These are phyloP conservation scores for Drosophila pandora DNA, from an alignment of 1,140 invertebrate species.

Conservation along the genomic window DNA sequence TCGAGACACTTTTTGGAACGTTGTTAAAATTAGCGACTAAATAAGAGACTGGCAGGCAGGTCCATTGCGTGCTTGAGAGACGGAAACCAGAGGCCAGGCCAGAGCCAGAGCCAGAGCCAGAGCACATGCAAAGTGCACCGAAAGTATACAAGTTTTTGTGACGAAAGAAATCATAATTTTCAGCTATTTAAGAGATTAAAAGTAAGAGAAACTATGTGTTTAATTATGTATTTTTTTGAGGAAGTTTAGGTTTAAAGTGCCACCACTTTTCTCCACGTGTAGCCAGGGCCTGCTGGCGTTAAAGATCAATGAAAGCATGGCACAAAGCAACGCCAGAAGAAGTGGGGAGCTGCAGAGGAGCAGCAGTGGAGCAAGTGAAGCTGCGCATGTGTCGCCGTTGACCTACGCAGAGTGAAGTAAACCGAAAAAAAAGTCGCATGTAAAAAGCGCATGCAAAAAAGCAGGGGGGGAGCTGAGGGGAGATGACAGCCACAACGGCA, in stretches of 20 bases:
- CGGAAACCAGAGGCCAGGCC: background rate
- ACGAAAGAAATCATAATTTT: background rate
- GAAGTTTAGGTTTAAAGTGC: background rate
- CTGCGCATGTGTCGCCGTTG: slow-evolving; percentile 75
- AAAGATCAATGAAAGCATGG: slow-evolving; percentile 75
- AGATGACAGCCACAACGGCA: slow-evolving; percentile 59
- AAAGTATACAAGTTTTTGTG: background rate
- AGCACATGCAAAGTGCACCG: slow-evolving; percentile 59
- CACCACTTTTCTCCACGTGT: slow-evolving; percentile 9
- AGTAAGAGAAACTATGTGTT: background rate
- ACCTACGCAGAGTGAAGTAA: slow-evolving; percentile 77
- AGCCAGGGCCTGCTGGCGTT: slow-evolving; percentile 63
- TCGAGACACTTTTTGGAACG: slow-evolving; percentile 53
- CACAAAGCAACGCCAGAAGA: slow-evolving; percentile 19
- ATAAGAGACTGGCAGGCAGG: slow-evolving; percentile 27
- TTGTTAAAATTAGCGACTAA: slow-evolving; percentile 75
- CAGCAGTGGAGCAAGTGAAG: slow-evolving; percentile 45
- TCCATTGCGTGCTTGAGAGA: slow-evolving; percentile 56
- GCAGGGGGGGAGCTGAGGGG: slow-evolving; percentile 1
- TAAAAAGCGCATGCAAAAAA: slow-evolving; percentile 70
- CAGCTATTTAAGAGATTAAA: no score
- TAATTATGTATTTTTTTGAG: background rate
- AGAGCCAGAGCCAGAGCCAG: slow-evolving; percentile 3
- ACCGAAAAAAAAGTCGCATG: slow-evolving; percentile 50
- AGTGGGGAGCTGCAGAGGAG: background rate